A percentile compares a stretch with the other conserved stretches of the same genome.
Conservation (phyloP, 2,113 vertebrate species). For the Lasiurus cinereus region DNA sequence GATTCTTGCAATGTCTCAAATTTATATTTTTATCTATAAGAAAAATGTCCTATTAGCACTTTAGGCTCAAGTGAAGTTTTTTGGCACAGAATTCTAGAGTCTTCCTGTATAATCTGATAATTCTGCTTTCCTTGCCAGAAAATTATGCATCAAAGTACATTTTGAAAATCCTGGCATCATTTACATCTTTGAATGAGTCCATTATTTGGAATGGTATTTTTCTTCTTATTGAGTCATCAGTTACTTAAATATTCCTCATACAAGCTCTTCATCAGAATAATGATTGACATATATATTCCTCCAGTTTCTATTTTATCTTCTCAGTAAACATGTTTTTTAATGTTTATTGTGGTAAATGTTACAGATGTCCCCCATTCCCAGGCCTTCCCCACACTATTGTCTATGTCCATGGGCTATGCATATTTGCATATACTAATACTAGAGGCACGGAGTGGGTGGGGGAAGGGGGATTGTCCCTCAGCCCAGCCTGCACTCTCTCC, state of each 20-base stretch:
- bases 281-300: not conserved
- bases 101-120: not conserved
- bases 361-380: not conserved
- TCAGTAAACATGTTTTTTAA: not conserved
- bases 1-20: not conserved
- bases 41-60: conserved; percentile 46
- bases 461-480: too few species aligned
- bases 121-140: not conserved
- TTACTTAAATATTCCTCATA: not conserved
- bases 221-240: not conserved
- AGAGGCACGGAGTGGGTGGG: too few species aligned
- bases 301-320: not conserved
- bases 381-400: not conserved
- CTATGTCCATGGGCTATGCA: not conserved
- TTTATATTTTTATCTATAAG: conserved; percentile 38
- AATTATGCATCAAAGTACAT: not conserved
- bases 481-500: too few species aligned
- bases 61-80: not conserved
- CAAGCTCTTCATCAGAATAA: not conserved
- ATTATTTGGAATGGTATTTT: not conserved
- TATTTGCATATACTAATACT: not conserved
- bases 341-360: not conserved
- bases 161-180: not conserved
- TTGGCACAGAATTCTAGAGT: not conserved
- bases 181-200: not conserved